Evolutionary conservation across 1,140 invertebrate species (phyloP), one percentile per base, ranked within the genome.

Genomic region (Tenebrio molitor): DNA sequence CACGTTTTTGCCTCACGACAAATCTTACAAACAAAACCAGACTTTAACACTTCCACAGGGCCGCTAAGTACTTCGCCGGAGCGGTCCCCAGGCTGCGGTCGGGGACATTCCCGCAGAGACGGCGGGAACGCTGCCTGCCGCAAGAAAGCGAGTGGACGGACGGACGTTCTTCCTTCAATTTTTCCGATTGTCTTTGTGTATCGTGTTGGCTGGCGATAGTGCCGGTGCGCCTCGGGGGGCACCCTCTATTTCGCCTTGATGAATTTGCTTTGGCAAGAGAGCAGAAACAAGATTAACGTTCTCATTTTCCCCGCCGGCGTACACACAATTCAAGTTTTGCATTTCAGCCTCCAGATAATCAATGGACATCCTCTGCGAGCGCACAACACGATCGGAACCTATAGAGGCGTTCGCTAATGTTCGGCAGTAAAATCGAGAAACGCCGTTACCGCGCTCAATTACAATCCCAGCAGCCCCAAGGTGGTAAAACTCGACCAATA

Each of bases 1-100:
- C 50, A 58, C 50, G 50, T 58, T 58, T 58, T 58, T 58, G 50
- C 62, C 21, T n/a, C 15, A 10, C 29, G 39, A 63, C 62, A 65
- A 65, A 65, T 65, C 62, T 65, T 65, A 65, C 34, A 42, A 65
- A 65, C 62, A 65, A 65, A 65, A 65, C 62, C 62, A 41, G 62
- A 42, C 62, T 65, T 65, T 65, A 65, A 65, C 39, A 42, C 62
- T 65, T 65, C 62, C 62, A 65, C 62, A 41, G 62, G 62, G 62
- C 62, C 29, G 62, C 62, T 65, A 65, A 65, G 39, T 65, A 65
- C 62, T 65, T 65, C 50, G 23, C 23, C 62, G 39, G 25, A 65
- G 62, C 33, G 23, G 62, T 65, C 62, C 62, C 62, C 10, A n/a
- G 62, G 15, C 62, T 65, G 62, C 62, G 62, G 62, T 65, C 39